These are phyloP conservation scores for Brachypodius melanocephalos DNA, from an alignment of 2,113 vertebrate species.

Conservation along the genomic window DNA sequence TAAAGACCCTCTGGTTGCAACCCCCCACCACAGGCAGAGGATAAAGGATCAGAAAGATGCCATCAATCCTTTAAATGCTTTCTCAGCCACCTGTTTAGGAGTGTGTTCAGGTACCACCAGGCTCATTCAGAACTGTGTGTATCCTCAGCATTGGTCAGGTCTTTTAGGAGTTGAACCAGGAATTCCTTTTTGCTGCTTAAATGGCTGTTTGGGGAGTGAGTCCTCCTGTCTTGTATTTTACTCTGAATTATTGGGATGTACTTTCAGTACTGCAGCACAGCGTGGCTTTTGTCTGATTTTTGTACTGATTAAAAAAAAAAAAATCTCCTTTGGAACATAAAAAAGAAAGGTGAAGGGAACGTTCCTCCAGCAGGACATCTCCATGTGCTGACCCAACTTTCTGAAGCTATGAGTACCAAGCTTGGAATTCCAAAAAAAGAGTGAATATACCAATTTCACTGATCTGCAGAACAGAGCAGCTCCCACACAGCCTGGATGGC, in stretches of 20 bases:
- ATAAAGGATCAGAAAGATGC: not conserved
- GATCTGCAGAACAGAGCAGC: not conserved
- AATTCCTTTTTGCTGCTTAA: not conserved
- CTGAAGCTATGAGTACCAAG: not conserved
- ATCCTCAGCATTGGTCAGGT: not conserved
- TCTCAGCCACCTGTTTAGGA: not conserved
- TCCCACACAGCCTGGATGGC: not conserved
- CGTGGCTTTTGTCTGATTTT: not conserved
- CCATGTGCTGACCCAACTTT: not conserved
- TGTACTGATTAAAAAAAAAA: not conserved
- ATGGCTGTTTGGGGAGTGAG: not conserved
- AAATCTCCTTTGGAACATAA: not conserved
- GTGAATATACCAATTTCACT: not conserved
- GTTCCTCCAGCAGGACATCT: not conserved
- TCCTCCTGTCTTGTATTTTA: not conserved
- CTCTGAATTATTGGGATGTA: not conserved
- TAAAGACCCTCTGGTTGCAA: not conserved
- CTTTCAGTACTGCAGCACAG: not conserved
- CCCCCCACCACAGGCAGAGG: not conserved
- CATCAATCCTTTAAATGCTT: not conserved
- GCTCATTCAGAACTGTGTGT: not conserved
- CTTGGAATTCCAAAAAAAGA: not conserved
- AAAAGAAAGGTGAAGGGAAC: not conserved
- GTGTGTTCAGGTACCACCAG: not conserved
- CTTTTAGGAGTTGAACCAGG: not conserved